Evolutionary conservation across 2,797 vertebrate genomes (phyloP).

Genomic region (Helarctos malayanus): DNA sequence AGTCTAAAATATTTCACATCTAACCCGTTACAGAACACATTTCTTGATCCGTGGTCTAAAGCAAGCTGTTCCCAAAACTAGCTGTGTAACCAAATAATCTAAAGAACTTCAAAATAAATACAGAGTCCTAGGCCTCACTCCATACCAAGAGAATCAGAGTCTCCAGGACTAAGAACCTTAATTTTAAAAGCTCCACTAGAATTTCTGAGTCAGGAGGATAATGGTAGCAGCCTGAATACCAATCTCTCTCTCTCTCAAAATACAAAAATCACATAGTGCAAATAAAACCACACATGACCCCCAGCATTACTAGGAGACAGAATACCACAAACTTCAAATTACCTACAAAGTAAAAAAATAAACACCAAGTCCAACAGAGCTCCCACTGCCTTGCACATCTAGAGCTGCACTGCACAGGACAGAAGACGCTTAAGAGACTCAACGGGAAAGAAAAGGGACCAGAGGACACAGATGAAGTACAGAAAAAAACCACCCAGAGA

Average conservation of each 20-base stretch:
- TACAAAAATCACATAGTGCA: not conserved
- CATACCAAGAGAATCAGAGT: not conserved
- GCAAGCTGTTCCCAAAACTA: slow-evolving; percentile 8
- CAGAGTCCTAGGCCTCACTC: not conserved
- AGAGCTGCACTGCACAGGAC: not conserved
- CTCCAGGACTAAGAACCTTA: slow-evolving; percentile 16
- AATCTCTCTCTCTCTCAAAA: not conserved
- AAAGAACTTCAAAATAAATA: not conserved
- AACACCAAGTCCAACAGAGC: not conserved
- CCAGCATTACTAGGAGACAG: not conserved
- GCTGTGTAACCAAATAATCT: not conserved
- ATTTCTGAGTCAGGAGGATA: not conserved
- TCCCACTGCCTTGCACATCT: not conserved
- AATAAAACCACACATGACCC: not conserved
- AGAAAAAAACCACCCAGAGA: not conserved
- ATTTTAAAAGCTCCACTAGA: slow-evolving; percentile 23
- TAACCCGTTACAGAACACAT: not conserved
- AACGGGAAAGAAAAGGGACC: not conserved
- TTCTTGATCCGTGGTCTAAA: not conserved
- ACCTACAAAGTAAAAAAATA: slow-evolving; percentile 3
- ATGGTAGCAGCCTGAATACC: not conserved
- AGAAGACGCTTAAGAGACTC: not conserved
- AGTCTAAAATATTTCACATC: slow-evolving; percentile 12
- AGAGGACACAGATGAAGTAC: not conserved
- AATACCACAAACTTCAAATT: slow-evolving; percentile 28